Base-by-base conservation (phyloP, 2,888 invertebrate species). In the Caenorhabditis uteleia region DNA sequence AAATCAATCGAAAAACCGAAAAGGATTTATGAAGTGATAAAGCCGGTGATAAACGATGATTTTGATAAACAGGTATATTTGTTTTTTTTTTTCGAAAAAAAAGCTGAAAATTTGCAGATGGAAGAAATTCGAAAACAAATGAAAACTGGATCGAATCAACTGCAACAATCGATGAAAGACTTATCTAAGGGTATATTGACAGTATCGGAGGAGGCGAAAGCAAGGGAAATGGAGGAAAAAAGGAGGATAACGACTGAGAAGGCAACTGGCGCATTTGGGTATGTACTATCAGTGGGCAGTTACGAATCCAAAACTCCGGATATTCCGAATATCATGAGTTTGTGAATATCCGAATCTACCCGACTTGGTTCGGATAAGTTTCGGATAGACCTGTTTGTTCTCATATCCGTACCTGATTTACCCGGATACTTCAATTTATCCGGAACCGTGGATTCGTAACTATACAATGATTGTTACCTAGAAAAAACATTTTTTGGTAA, bases 41-140 rank as follows among this genome's bases (percentile, higher is more conserved):
- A 80, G 44, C 81, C 80, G 21, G 78, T 77, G 3, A 59, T 79
- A 33, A 74, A 79, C 44, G 81, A 81, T 58, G 75, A 75, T 29
- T 81, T 81, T 39, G 81, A 81, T 50, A 79, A 80, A 40, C 79
- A 80, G 74, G 80, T 78, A 21, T 6, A 20, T 43, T 20, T n/a
- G n/a, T n/a, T n/a, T n/a, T n/a, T n/a, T n/a, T n/a, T n/a, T n/a
- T n/a, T n/a, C n/a, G n/a, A n/a, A 23, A 7, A 43, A 43, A 20
- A 6, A 43, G 8, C n/a, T 18, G 25, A 23, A 43, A 43, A n/a
- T 26, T 43, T 23, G 51, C 58, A 80, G 77, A 75, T 81, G 74
- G 72, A 73, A 38, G 81, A 81, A 55, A 68, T 81, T n/a, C 70
- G 81, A 10, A 71, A 71, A 26, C 72, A 81, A 54, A 81, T 81